Conservation (phyloP, 2,888 invertebrate genomes). For the Germaria angustata region DNA sequence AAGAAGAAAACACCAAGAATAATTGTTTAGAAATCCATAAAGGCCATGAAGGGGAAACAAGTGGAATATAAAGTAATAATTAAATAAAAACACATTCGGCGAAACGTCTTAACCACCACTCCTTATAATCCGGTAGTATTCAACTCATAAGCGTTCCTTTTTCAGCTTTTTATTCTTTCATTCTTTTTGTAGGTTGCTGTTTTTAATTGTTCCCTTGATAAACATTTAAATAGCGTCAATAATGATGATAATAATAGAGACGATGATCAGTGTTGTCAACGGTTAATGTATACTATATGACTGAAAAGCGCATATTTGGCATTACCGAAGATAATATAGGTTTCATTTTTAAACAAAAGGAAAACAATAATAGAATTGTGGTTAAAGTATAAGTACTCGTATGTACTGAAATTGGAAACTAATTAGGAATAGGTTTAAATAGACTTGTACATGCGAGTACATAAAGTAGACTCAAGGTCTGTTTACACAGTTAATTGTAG, state of each 20-base stretch:
- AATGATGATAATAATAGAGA: slow-evolving; percentile 61
- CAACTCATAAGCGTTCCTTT: not conserved
- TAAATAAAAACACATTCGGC: slow-evolving; percentile 43
- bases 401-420: no score
- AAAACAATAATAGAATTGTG: no score
- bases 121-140: not conserved
- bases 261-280: slow-evolving; percentile 43
- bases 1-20: slow-evolving; percentile 2
- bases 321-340: not conserved
- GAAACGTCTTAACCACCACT: slow-evolving; percentile 6
- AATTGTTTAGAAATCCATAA: slow-evolving; percentile 49
- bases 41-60: slow-evolving; percentile 19
- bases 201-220: slow-evolving; percentile 77
- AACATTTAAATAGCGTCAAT: slow-evolving; percentile 71
- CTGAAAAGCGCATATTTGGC: not conserved
- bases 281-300: no score
- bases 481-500: no score
- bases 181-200: slow-evolving; percentile 26
- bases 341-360: no score
- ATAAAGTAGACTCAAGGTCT: no score
- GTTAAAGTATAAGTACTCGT: no score
- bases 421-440: no score
- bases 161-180: not conserved
- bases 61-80: slow-evolving; percentile 48
- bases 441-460: no score